phyloP scores from a whole-genome alignment of 2,888 invertebrate species.

The Nowickia ferox region DNA sequence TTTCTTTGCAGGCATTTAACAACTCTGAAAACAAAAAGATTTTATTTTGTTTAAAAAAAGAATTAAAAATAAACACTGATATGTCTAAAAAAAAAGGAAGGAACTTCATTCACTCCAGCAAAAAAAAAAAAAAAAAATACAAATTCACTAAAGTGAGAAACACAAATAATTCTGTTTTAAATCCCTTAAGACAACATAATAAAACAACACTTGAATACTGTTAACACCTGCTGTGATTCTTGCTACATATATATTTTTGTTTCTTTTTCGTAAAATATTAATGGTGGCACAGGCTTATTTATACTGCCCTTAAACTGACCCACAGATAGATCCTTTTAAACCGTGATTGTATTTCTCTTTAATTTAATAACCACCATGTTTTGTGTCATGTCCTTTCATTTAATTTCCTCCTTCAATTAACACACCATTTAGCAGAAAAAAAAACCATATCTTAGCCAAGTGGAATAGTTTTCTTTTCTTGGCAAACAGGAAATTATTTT shows the following conservation, averaged over 20 bases:
- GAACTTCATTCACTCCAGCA: constrained; percentile 46
- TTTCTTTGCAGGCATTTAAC: constrained; percentile 57
- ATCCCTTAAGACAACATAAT: constrained; percentile 69
- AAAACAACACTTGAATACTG: constrained; percentile 66
- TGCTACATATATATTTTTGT: constrained; percentile 38
- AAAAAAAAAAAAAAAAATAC: constrained; percentile 11
- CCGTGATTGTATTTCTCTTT: constrained; percentile 1
- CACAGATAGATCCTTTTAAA: constrained; percentile 4
- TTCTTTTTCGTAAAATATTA: background rate
- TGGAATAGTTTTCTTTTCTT: constrained; percentile 27
- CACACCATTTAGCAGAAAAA: constrained; percentile 47
- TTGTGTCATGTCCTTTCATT: constrained; percentile 63
- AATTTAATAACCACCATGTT: constrained; percentile 62
- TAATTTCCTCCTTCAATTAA: constrained; percentile 67
- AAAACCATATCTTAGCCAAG: background rate
- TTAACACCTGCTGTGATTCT: constrained; percentile 71
- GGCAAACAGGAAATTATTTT: constrained; percentile 64
- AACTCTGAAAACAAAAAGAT: constrained; percentile 46
- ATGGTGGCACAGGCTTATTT: constrained; percentile 6
- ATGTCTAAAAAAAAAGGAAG: constrained; percentile 54
- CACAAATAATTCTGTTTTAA: constrained; percentile 66
- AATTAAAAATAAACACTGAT: constrained; percentile 23
- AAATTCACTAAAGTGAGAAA: constrained; percentile 28
- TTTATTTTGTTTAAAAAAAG: constrained; percentile 46
- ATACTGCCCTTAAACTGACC: constrained; percentile 26